Percentiles rank a stretch among this genome's conserved stretches.
Conservation (phyloP, 2,888 invertebrate species). For the Pomacea canaliculata region DNA sequence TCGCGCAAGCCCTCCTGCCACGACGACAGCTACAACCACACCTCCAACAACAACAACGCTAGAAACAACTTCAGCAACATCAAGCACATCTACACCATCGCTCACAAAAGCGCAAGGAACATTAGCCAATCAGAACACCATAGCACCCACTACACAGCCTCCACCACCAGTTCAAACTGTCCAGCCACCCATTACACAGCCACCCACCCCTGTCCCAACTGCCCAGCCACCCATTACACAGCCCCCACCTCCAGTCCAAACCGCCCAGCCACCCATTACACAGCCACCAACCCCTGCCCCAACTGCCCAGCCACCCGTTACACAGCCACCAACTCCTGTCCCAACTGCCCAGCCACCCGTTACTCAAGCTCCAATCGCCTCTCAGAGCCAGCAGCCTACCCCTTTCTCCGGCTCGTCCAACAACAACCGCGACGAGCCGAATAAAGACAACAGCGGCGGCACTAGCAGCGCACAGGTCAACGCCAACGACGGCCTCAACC, state of each 20-base stretch:
- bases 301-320: neutral
- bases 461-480: slow-evolving; percentile 3
- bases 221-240: neutral
- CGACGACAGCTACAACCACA: slow-evolving; percentile 17
- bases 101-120: slow-evolving; percentile 14
- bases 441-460: slow-evolving; percentile 6
- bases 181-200: slow-evolving; percentile 6
- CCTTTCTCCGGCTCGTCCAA: neutral
- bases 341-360: neutral
- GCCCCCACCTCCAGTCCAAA: neutral
- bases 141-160: neutral
- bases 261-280: slow-evolving; percentile 8
- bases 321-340: neutral
- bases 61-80: neutral
- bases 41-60: slow-evolving; percentile 7
- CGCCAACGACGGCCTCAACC: slow-evolving; percentile 16
- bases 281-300: slow-evolving; percentile 6
- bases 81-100: slow-evolving; percentile 1
- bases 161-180: neutral
- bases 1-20: slow-evolving; percentile 17
- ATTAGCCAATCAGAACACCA: slow-evolving; percentile 19
- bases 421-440: neutral
- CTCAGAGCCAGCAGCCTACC: neutral
- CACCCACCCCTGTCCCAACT: slow-evolving; percentile 1
- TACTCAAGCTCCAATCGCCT: neutral